Conservation (phyloP, 2,888 invertebrate genomes). For the Eupithecia exiguata region DNA sequence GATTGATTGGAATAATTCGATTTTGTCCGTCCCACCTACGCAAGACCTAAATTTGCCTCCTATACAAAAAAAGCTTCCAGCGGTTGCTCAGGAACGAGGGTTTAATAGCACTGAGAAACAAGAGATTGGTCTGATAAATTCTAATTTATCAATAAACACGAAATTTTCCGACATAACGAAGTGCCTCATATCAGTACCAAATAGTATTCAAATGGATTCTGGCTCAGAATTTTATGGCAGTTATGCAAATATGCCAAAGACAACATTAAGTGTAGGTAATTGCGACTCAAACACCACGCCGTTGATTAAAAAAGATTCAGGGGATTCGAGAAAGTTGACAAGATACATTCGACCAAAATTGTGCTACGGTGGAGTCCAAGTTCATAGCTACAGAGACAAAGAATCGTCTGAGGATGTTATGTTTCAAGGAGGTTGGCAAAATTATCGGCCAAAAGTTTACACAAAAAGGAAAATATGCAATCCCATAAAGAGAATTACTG, state of each 20-base stretch:
- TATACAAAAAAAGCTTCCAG: not conserved
- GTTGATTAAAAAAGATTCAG: conserved; percentile 14
- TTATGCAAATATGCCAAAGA: conserved; percentile 27
- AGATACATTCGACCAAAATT: conserved; percentile 55
- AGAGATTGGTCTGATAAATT: not conserved
- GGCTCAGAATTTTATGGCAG: conserved; percentile 52
- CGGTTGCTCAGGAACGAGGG: not conserved
- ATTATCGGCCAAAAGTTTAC: conserved; percentile 49
- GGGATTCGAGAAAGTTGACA: conserved; percentile 11
- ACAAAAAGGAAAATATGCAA: conserved; percentile 49
- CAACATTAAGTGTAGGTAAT: conserved; percentile 9
- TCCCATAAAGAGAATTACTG: conserved; percentile 46
- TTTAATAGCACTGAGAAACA: not conserved
- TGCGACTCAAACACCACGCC: conserved; percentile 21
- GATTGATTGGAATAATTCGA: not conserved
- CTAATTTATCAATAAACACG: conserved; percentile 15
- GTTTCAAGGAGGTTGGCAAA: conserved; percentile 76
- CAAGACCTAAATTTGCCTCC: not conserved
- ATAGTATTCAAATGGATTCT: conserved; percentile 56
- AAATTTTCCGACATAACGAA: conserved; percentile 7
- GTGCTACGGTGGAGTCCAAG: conserved; percentile 66
- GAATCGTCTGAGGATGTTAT: conserved; percentile 68
- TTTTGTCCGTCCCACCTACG: not conserved
- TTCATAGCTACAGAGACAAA: conserved; percentile 73
- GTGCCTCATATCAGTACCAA: conserved; percentile 22